phyloP scores from a whole-genome alignment of 2,888 invertebrate species.

The Thereva unica region DNA sequence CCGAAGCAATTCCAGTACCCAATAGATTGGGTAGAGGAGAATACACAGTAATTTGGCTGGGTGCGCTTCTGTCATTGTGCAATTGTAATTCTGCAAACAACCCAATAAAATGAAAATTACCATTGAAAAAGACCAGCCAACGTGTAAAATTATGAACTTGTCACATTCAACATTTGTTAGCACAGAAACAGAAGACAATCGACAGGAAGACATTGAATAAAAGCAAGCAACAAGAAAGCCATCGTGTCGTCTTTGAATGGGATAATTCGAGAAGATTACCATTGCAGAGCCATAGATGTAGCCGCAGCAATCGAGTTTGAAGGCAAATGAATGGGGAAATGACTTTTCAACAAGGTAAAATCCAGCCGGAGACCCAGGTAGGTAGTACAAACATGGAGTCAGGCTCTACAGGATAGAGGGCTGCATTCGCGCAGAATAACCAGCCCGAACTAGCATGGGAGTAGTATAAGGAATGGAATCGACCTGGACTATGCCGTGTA shows the following conservation, averaged over 20 bases:
- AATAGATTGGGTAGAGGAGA: too few species aligned
- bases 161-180: constrained; percentile 7
- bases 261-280: constrained; percentile 15
- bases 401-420: too few species aligned
- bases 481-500: neutral
- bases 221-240: constrained; percentile 8
- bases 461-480: neutral
- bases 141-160: constrained; percentile 21
- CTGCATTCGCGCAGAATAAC: neutral
- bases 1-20: too few species aligned
- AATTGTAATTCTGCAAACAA: neutral
- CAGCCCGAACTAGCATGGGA: neutral
- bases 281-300: neutral
- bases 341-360: neutral
- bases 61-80: too few species aligned
- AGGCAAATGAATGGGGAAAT: constrained; percentile 18
- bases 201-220: constrained; percentile 15
- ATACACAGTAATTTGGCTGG: too few species aligned
- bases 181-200: constrained; percentile 2
- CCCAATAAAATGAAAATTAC: constrained; percentile 5
- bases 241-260: neutral
- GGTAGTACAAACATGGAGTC: too few species aligned
- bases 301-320: constrained; percentile 4
- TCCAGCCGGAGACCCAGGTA: too few species aligned
- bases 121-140: constrained; percentile 8